These are phyloP conservation scores for Harmothoe impar DNA, from an alignment of 2,888 invertebrate genomes.

Conservation along the genomic window DNA sequence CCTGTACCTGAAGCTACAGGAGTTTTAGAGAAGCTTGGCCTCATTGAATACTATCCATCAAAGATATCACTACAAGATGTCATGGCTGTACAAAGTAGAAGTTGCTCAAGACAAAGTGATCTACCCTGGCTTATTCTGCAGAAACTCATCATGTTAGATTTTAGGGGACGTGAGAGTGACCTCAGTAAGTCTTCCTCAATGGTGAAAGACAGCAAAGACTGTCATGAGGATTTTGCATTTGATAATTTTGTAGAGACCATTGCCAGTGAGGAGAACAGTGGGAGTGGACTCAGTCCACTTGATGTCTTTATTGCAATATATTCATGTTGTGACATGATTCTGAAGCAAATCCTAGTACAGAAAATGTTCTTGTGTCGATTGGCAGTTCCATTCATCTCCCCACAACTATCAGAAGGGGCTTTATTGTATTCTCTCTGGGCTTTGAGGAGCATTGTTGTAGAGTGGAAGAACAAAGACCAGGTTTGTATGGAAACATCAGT, in stretches of 20 bases:
- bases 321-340: not conserved
- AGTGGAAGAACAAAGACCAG: not conserved
- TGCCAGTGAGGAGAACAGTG: not conserved
- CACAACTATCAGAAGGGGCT: not conserved
- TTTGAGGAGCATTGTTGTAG: not conserved
- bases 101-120: not conserved
- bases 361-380: not conserved
- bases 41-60: not conserved
- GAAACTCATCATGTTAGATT: conserved; percentile 14
- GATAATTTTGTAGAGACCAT: not conserved
- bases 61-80: conserved; percentile 22
- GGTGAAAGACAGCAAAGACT: not conserved
- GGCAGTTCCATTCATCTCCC: not conserved
- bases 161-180: not conserved
- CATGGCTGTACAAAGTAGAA: not conserved
- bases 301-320: not conserved
- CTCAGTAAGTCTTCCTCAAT: not conserved
- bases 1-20: too few relatives aligned
- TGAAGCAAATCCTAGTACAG: not conserved
- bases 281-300: not conserved
- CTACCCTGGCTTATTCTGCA: not conserved
- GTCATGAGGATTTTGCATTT: conserved; percentile 3
- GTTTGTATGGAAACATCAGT: not conserved
- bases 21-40: not conserved
- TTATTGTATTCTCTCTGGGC: conserved; percentile 13